Evolutionary conservation across 2,113 vertebrate genomes (phyloP).

Genomic region (Tachysurus fulvidraco): DNA sequence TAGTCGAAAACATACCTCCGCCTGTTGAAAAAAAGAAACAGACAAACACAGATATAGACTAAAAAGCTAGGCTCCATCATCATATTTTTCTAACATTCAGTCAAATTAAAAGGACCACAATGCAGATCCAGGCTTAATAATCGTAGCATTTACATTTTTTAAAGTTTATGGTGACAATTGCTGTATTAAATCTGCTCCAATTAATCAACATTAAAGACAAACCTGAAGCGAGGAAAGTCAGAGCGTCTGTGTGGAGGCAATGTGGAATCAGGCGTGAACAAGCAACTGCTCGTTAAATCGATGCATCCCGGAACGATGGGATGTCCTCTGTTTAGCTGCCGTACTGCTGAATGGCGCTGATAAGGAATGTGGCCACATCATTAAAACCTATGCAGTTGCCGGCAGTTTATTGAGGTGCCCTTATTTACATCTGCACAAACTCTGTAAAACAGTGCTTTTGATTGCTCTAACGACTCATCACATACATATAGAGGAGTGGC

Average conservation of each 20-base stretch:
- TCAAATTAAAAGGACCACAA: conserved; percentile 33
- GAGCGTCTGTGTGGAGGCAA: conserved; percentile 24
- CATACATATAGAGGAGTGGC: conserved; percentile 36
- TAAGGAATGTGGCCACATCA: conserved; percentile 43
- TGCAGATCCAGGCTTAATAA: conserved; percentile 28
- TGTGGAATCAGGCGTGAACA: conserved; percentile 27
- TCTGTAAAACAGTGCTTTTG: conserved; percentile 43
- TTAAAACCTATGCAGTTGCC: conserved; percentile 49
- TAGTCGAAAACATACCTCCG: conserved; percentile 75
- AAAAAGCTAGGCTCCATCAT: conserved; percentile 41
- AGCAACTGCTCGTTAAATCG: conserved; percentile 50
- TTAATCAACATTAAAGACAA: conserved; percentile 37
- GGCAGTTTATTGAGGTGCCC: conserved; percentile 50
- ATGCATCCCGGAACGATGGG: conserved; percentile 28
- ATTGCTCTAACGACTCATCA: conserved; percentile 43
- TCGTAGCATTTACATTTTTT: conserved; percentile 40
- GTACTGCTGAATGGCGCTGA: conserved; percentile 27
- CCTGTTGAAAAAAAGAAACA: conserved; percentile 27
- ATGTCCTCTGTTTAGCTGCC: conserved; percentile 20
- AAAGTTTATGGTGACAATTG: conserved; percentile 10
- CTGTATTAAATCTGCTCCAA: conserved; percentile 41
- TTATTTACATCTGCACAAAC: conserved; percentile 53
- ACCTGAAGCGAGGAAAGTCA: conserved; percentile 17
- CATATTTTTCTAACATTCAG: conserved; percentile 38
- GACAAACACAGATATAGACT: conserved; percentile 53